Evolutionary conservation across 2,113 vertebrate species (phyloP).

Genomic region (Eidolon helvum): DNA sequence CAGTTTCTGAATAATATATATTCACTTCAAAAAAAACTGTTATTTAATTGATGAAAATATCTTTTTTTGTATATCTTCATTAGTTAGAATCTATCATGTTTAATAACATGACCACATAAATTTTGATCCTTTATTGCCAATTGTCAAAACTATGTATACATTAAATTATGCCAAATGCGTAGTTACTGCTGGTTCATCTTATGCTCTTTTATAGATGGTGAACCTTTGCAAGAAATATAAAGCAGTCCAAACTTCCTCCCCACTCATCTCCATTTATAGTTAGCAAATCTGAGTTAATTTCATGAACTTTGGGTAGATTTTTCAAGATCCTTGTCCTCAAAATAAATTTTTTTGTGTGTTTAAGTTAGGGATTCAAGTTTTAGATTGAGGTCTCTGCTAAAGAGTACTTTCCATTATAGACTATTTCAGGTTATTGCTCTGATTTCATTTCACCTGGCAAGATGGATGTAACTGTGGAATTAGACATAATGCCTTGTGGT

Average conservation of each 20-base stretch:
- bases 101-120: constrained; percentile 66
- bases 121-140: constrained; percentile 76
- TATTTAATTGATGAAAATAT: constrained; percentile 79
- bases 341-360: neutral
- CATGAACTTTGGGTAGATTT: neutral
- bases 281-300: constrained; percentile 56
- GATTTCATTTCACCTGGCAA: constrained; percentile 58
- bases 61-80: constrained; percentile 69
- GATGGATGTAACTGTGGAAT: constrained; percentile 63
- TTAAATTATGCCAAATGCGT: constrained; percentile 64
- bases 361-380: constrained; percentile 16
- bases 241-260: neutral
- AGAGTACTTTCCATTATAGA: constrained; percentile 32
- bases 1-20: constrained; percentile 78
- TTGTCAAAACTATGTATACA: constrained; percentile 75
- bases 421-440: constrained; percentile 42
- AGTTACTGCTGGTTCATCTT: constrained; percentile 50
- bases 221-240: neutral
- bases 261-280: neutral
- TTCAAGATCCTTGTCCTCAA: neutral
- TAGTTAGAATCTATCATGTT: constrained; percentile 57
- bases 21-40: constrained; percentile 56
- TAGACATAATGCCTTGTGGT: constrained; percentile 40
- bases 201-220: neutral
- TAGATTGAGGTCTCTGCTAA: neutral